Evolutionary conservation across 2,888 invertebrate species (phyloP).

Genomic region (Chrysolina oricalcia): DNA sequence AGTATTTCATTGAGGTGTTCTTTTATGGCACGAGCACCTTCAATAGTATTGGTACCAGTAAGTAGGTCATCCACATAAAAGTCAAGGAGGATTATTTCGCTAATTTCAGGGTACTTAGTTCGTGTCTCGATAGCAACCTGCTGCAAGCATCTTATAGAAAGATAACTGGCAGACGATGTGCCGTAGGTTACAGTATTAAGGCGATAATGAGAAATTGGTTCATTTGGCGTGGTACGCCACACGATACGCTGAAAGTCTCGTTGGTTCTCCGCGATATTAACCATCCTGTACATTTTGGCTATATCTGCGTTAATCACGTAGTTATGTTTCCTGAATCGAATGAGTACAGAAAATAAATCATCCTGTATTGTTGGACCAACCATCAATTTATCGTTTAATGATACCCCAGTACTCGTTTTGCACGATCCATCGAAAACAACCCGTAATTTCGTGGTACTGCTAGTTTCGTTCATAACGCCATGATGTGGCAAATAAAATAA

Average conservation of each 20-base stretch:
- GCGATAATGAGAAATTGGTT: conserved; percentile 18
- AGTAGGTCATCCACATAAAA: conserved; percentile 43
- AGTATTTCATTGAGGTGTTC: not conserved
- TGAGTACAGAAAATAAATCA: conserved; percentile 37
- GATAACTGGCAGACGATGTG: conserved; percentile 27
- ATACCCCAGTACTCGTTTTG: conserved; percentile 39
- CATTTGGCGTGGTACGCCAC: conserved; percentile 5
- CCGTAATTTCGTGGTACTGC: conserved; percentile 48
- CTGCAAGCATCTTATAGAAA: conserved; percentile 31
- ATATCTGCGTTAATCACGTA: conserved; percentile 31
- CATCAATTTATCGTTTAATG: conserved; percentile 43
- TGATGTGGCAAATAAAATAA: conserved; percentile 49
- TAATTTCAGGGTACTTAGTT: conserved; percentile 5
- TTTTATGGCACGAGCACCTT: not conserved
- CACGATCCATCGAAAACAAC: conserved; percentile 45
- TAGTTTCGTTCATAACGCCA: conserved; percentile 40
- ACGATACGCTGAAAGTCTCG: conserved; percentile 35
- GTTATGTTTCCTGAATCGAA: conserved; percentile 33
- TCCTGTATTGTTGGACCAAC: conserved; percentile 44
- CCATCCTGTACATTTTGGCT: conserved; percentile 37
- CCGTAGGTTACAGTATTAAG: conserved; percentile 42
- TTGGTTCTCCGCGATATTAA: conserved; percentile 25
- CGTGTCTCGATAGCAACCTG: conserved; percentile 26
- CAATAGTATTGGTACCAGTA: conserved; percentile 24
- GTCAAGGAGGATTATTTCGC: conserved; percentile 29